Percentiles rank a stretch among this genome's conserved stretches.
These are phyloP conservation scores for Conus betulinus DNA, from an alignment of 1,140 invertebrate species.

Conservation along the genomic window DNA sequence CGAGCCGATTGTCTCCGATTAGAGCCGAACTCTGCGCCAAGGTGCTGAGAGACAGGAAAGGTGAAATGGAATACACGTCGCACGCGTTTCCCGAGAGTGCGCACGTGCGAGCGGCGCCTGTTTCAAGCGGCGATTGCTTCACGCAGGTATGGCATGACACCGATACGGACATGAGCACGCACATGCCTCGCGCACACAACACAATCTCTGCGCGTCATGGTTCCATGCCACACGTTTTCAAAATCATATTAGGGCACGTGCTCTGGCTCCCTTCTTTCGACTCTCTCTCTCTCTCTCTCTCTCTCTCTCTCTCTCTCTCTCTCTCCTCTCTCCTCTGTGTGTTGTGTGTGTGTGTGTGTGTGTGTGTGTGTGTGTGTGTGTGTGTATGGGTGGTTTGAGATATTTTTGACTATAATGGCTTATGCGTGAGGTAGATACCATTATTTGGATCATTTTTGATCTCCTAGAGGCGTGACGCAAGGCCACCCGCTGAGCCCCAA, in stretches of 20 bases:
- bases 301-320: background rate
- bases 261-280: background rate
- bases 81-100: background rate
- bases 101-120: background rate
- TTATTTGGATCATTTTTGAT: too few relatives aligned
- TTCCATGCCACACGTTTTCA: background rate
- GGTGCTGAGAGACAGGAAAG: background rate
- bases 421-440: too few relatives aligned
- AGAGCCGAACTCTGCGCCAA: background rate
- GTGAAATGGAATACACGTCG: background rate
- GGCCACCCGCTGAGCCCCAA: too few relatives aligned
- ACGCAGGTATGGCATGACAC: background rate
- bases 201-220: background rate
- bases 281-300: background rate
- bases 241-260: background rate
- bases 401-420: too few relatives aligned
- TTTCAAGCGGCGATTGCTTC: background rate
- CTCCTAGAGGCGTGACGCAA: too few relatives aligned
- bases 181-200: background rate
- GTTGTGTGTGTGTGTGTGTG: too few relatives aligned
- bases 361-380: too few relatives aligned
- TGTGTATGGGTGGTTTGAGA: too few relatives aligned
- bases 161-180: background rate
- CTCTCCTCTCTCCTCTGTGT: too few relatives aligned
- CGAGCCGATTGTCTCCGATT: constrained; percentile 9